Conservation (phyloP, 1,140 invertebrate species). For the Heliothis subflexa region DNA sequence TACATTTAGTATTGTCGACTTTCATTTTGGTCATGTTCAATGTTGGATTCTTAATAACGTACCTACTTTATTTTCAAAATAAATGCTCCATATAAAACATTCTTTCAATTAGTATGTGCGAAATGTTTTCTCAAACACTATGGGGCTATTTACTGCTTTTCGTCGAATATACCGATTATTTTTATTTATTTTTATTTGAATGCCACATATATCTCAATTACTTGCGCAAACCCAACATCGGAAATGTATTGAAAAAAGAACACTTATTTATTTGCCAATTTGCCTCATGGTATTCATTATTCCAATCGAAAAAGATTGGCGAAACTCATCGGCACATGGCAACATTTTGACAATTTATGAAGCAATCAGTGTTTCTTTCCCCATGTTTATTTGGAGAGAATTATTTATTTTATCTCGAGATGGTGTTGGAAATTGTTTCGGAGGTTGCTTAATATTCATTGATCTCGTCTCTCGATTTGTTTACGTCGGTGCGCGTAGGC, state of each 20-base stretch:
- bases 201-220: conserved; percentile 70
- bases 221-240: conserved; percentile 63
- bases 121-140: too few relatives aligned
- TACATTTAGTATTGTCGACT: too few relatives aligned
- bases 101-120: too few relatives aligned
- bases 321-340: conserved; percentile 66
- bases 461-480: conserved; percentile 81
- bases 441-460: conserved; percentile 82
- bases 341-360: conserved; percentile 80
- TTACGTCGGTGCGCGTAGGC: conserved; percentile 76
- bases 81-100: too few relatives aligned
- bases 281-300: conserved; percentile 73
- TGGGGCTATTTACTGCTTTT: not conserved
- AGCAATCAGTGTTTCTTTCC: conserved; percentile 76
- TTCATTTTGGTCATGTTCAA: too few relatives aligned
- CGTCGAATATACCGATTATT: not conserved
- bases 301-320: conserved; percentile 60
- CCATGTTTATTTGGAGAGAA: conserved; percentile 70
- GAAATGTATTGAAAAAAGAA: conserved; percentile 58
- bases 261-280: conserved; percentile 75
- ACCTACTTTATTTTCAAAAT: too few relatives aligned
- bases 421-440: conserved; percentile 73
- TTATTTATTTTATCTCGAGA: conserved; percentile 75
- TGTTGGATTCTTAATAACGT: too few relatives aligned
- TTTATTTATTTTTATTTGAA: not conserved